These are phyloP conservation scores for Cercopithecus neglectus DNA, from an alignment of 2,797 vertebrate species.

Conservation along the genomic window DNA sequence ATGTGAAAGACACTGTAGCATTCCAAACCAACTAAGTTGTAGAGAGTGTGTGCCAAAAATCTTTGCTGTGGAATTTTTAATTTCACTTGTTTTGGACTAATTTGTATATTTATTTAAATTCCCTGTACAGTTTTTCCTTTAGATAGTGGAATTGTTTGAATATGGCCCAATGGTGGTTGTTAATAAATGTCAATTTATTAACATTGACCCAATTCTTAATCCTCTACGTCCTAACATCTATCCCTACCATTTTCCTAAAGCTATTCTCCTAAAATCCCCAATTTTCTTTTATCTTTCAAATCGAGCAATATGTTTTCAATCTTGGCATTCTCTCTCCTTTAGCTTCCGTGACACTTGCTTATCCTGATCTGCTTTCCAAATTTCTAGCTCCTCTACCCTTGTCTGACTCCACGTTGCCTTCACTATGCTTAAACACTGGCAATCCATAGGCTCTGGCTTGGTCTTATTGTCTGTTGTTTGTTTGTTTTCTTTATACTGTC, in stretches of 20 bases:
- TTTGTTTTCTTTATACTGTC: neutral
- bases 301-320: neutral
- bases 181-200: neutral
- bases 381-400: neutral
- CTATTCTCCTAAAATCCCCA: neutral
- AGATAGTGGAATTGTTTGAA: neutral
- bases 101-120: neutral
- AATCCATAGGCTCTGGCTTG: neutral
- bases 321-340: neutral
- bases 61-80: neutral
- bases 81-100: neutral
- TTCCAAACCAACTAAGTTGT: neutral
- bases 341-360: neutral
- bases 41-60: neutral
- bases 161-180: neutral
- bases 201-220: neutral
- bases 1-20: neutral
- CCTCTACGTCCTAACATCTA: neutral
- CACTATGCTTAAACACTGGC: neutral
- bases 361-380: neutral
- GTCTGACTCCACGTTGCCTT: neutral
- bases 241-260: neutral
- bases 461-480: neutral
- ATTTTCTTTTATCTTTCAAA: neutral
- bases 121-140: neutral